These are phyloP conservation scores for Fragum sueziense DNA, from an alignment of 2,888 invertebrate genomes.

Conservation along the genomic window DNA sequence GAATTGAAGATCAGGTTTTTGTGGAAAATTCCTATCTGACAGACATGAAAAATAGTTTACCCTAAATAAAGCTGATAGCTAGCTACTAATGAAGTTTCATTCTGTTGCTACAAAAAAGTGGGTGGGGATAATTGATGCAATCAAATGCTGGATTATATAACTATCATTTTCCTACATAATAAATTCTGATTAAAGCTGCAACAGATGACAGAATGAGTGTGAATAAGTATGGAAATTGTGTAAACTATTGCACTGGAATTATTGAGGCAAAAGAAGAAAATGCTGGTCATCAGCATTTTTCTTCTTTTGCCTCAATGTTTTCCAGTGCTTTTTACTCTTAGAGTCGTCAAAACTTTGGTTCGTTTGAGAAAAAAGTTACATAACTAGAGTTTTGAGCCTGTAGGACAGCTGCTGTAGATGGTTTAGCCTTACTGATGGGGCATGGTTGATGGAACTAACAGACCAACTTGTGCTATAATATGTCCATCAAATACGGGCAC, in stretches of 20 bases:
- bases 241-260: not conserved
- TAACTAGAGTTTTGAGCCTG: not conserved
- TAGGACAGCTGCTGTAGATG: not conserved
- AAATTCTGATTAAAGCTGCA: not conserved
- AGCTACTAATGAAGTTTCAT: not conserved
- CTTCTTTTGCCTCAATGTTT: too few relatives aligned
- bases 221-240: not conserved
- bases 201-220: too few relatives aligned
- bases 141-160: conserved; percentile 6
- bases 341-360: too few relatives aligned
- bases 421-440: not conserved
- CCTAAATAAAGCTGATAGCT: not conserved
- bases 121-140: conserved; percentile 2
- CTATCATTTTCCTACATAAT: not conserved
- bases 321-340: not conserved
- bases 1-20: too few relatives aligned
- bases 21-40: conserved; percentile 3
- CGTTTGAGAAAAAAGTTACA: too few relatives aligned
- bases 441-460: not conserved
- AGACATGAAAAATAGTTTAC: not conserved
- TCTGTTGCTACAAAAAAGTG: conserved; percentile 10
- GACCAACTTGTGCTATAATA: not conserved
- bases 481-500: too few relatives aligned
- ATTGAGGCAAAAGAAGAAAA: not conserved
- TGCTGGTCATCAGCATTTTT: not conserved